Percentiles rank a stretch among this genome's conserved stretches.
phyloP scores from a whole-genome alignment of 2,797 vertebrate species.

The Etheostoma nigrum region DNA sequence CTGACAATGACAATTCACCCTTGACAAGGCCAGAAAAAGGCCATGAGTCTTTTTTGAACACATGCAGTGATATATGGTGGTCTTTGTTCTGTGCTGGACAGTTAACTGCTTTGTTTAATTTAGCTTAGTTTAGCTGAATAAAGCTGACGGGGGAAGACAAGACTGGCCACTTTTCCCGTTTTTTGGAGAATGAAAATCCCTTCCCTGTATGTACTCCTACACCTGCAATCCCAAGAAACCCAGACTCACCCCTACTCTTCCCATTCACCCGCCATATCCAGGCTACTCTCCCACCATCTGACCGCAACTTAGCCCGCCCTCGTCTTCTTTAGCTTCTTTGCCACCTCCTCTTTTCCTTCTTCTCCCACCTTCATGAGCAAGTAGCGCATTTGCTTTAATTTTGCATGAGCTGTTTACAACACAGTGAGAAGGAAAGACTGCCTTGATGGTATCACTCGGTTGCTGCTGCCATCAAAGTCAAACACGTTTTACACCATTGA shows the following conservation, averaged over 20 bases:
- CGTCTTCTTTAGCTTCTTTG: slow-evolving; percentile 17
- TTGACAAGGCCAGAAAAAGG: slow-evolving; percentile 65
- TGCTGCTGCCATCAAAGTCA: slow-evolving; percentile 46
- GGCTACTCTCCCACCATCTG: slow-evolving; percentile 37
- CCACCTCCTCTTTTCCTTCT: slow-evolving; percentile 50
- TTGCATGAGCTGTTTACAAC: slow-evolving; percentile 73
- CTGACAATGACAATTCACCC: slow-evolving; percentile 69
- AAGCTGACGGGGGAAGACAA: slow-evolving; percentile 72
- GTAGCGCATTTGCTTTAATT: slow-evolving; percentile 46
- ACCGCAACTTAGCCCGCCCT: slow-evolving; percentile 27
- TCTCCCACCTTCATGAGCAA: slow-evolving; percentile 48
- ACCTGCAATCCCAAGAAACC: slow-evolving; percentile 61
- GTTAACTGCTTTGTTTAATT: slow-evolving; percentile 57
- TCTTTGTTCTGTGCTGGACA: slow-evolving; percentile 67
- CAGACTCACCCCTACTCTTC: slow-evolving; percentile 56
- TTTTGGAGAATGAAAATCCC: slow-evolving; percentile 80
- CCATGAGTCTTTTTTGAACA: slow-evolving; percentile 59
- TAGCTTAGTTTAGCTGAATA: slow-evolving; percentile 64
- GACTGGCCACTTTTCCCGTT: slow-evolving; percentile 76
- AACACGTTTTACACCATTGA: slow-evolving; percentile 20
- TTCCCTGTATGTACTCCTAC: slow-evolving; percentile 69
- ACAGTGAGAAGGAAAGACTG: slow-evolving; percentile 67
- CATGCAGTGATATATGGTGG: slow-evolving; percentile 65
- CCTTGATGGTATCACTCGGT: slow-evolving; percentile 56
- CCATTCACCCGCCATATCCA: slow-evolving; percentile 56